A percentile compares a stretch with the other conserved stretches of the same genome.
Conservation (phyloP, 2,113 vertebrate species). For the Equus quagga region DNA sequence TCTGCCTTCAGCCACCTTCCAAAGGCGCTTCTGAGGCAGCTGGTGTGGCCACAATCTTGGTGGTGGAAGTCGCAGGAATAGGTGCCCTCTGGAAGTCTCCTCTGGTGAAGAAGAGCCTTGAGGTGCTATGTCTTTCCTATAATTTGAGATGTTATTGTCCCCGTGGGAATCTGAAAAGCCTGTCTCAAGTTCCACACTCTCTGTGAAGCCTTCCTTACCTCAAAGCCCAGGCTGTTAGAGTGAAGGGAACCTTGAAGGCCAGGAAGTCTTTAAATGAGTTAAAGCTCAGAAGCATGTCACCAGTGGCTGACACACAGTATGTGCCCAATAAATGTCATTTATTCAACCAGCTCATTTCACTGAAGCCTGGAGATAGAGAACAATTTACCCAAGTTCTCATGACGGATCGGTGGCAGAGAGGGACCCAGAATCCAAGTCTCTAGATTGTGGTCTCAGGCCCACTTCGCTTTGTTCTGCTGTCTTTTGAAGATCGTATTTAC, state of each 20-base stretch:
- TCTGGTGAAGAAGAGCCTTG: neutral
- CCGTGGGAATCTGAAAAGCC: accelerated
- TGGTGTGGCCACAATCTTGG: too few relatives aligned
- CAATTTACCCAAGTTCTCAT: neutral
- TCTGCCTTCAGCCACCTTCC: neutral
- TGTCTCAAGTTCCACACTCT: neutral
- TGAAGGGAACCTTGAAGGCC: neutral
- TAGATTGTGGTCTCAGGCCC: neutral
- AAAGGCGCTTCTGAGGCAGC: neutral
- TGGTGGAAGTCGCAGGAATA: too few relatives aligned
- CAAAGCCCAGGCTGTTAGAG: neutral
- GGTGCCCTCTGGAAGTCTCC: neutral
- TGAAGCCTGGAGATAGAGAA: neutral
- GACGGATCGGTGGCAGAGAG: neutral
- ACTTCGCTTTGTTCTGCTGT: neutral
- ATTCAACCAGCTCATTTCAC: neutral
- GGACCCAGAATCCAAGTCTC: neutral
- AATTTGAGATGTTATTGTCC: neutral
- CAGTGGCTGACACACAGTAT: neutral
- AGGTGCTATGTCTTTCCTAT: neutral
- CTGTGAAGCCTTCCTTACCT: neutral
- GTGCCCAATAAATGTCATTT: neutral
- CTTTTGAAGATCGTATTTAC: neutral
- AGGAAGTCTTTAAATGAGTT: neutral
- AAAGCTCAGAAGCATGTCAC: neutral